Evolutionary conservation across 2,888 invertebrate species (phyloP), one percentile per base, ranked within the genome.

Genomic region (Melanophora roralis): DNA sequence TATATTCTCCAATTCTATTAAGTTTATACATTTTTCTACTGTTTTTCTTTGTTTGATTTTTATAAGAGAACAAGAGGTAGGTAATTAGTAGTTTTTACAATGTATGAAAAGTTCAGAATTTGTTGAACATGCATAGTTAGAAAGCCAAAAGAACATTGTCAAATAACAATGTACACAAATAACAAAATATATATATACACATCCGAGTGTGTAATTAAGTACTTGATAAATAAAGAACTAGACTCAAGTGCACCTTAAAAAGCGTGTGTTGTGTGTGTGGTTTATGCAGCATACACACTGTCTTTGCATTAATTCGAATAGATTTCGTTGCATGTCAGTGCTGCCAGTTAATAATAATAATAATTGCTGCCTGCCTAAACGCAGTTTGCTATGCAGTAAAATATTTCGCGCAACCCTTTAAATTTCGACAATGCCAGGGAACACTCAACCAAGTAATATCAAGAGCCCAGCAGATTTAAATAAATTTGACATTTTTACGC

Each of bases 31-130:
- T 62, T 62, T 76, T 27, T 14, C 53, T 55, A 57, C 62, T 76
- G 47, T 43, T 60, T 55, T 76, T 69, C 57, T 69, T 69, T 76
- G 76, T 76, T 67, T 67, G 14, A 38, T 65, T 74, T 65, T 74
- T 55, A 49, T 59, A 34, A 21, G 32, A 71, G 12, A 57, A 51
- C 9, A n/a, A 72, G 43, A 72, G 53, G 21, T 53, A 53, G 23
- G 60, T 62, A 55, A 53, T 60, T 71, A 71, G 40, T 40, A 19
- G 34, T 21, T 43, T 51, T 19, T 45, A 19, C 8, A 45, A 47
- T 36, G 4, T 27, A 34, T 53, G 34, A 72, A 62, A 38, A 53
- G 40, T 51, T 71, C 19, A 32, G 43, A 71, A 62, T 32, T 51
- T 45, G 53, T 65, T 65, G 47, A 27, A 53, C 11, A 36, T 73